These are phyloP conservation scores for Hypomecis punctinalis DNA, from an alignment of 2,888 invertebrate species.

Conservation along the genomic window DNA sequence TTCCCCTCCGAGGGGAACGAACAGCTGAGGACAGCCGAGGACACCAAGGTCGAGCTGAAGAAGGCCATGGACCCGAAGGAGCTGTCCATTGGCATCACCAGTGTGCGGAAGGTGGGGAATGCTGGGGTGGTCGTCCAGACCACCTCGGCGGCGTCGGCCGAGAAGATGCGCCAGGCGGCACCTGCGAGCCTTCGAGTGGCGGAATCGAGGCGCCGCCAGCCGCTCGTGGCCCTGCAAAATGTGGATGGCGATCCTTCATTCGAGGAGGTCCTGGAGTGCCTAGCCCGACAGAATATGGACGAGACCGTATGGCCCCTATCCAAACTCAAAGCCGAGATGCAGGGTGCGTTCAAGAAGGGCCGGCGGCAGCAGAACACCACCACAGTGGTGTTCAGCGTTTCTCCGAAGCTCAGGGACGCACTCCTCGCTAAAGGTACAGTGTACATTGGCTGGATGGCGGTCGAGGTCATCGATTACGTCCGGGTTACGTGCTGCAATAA, in stretches of 20 bases:
- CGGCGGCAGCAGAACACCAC: too few relatives aligned
- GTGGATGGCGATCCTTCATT: slow-evolving; percentile 18
- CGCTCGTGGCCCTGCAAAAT: slow-evolving; percentile 5
- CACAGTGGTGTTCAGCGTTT: slow-evolving; percentile 10
- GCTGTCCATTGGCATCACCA: slow-evolving; percentile 4
- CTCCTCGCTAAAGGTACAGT: slow-evolving; percentile 1
- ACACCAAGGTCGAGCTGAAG: slow-evolving; percentile 10
- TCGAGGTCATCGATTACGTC: slow-evolving; percentile 14
- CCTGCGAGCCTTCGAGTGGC: slow-evolving; percentile 8
- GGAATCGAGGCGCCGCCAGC: slow-evolving; percentile 11
- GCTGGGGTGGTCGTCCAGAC: slow-evolving; percentile 7
- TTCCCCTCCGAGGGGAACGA: slow-evolving; percentile 1
- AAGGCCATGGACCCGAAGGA: not conserved
- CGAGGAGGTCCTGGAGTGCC: slow-evolving; percentile 8
- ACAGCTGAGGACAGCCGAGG: slow-evolving; percentile 6
- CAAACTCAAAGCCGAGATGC: not conserved
- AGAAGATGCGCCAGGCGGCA: slow-evolving; percentile 12
- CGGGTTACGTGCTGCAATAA: slow-evolving; percentile 43
- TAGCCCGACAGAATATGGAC: not conserved
- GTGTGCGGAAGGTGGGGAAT: slow-evolving; percentile 11
- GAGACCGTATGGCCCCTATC: slow-evolving; percentile 7
- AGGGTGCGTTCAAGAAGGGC: slow-evolving; percentile 18
- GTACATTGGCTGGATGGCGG: slow-evolving; percentile 15
- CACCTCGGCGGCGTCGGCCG: slow-evolving; percentile 6
- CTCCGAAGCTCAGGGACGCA: slow-evolving; percentile 8